These are phyloP conservation scores for Rhagoletis zephyria DNA, from an alignment of 1,140 invertebrate genomes.

Conservation along the genomic window DNA sequence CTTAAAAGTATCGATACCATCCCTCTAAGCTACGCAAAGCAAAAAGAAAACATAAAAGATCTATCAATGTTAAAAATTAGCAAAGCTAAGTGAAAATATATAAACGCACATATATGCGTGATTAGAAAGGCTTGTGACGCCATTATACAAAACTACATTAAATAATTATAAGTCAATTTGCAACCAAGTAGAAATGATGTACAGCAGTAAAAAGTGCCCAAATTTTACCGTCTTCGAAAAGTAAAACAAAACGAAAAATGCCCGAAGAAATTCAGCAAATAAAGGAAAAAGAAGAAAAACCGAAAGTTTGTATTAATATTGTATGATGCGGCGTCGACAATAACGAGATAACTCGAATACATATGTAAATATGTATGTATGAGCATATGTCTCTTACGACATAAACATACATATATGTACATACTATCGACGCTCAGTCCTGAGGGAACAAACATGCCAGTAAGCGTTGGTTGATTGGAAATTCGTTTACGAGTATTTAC, in stretches of 20 bases:
- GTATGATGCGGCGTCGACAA: background rate
- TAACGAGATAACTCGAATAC: no score
- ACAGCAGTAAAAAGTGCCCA: background rate
- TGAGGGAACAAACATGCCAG: background rate
- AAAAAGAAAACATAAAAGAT: background rate
- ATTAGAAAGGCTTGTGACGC: background rate
- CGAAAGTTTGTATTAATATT: background rate
- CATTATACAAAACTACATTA: background rate
- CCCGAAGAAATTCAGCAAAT: no score
- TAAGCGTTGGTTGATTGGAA: conserved; percentile 14
- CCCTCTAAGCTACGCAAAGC: background rate
- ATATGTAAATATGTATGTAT: no score
- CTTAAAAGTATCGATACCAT: no score
- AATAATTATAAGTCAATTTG: conserved; percentile 37
- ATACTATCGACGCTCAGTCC: background rate
- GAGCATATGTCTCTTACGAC: no score
- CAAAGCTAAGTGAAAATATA: background rate
- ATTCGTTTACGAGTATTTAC: background rate
- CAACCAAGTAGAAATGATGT: no score
- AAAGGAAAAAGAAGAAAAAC: background rate
- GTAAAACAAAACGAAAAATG: background rate
- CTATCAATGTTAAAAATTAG: no score
- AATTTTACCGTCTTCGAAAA: background rate
- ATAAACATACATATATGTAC: background rate
- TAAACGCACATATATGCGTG: no score